Evolutionary conservation across 1,140 invertebrate species (phyloP), one percentile per base, ranked within the genome.

Genomic region (Ditylenchus dipsaci): DNA sequence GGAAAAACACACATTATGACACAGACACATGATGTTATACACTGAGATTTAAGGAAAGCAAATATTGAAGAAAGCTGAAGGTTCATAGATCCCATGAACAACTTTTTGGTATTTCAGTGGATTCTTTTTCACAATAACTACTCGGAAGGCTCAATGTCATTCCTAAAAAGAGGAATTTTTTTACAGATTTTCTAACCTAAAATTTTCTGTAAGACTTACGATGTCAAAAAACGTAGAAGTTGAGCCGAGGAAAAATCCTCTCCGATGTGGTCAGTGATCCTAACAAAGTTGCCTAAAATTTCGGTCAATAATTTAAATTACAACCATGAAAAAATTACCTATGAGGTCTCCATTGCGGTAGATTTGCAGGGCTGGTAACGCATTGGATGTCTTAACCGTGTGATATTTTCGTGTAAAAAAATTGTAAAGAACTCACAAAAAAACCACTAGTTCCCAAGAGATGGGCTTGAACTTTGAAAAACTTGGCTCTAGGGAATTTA

Each of bases 271-370:
- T 93, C 89, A 15, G 89, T 88, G 17, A 97, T 78, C 30, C 89
- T 86, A 13, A 97, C 88, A 86, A 95, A 96, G 85, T 95, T 97
- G 9, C 91, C 92, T 79, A 97, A 38, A 38, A 38, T 38, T 38
- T 38, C 3, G 33, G 33, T 38, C 11, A 38, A 38, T n/a, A n/a
- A n/a, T n/a, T n/a, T n/a, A n/a, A n/a, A 38, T 11, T 38, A 38
- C 33, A 38, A 97, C 78, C 30, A 89, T 86, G 11, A 97, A 88
- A 86, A 95, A 96, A 85, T 95, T 97, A 9, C 91, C 92, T 79
- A 97, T 89, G 9, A 97, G 85, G 78, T 91, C 89, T 9, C 91
- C 91, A 63, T 87, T 88, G 86, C 93, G 94, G 81, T 97, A 97
- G 0, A 92, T 88, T 27, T 97, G 84, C 53, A 97, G 83, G 17